A percentile compares a stretch with the other conserved stretches of the same genome.
Conservation (phyloP, 1,140 invertebrate species). For the Helicoverpa zea region DNA sequence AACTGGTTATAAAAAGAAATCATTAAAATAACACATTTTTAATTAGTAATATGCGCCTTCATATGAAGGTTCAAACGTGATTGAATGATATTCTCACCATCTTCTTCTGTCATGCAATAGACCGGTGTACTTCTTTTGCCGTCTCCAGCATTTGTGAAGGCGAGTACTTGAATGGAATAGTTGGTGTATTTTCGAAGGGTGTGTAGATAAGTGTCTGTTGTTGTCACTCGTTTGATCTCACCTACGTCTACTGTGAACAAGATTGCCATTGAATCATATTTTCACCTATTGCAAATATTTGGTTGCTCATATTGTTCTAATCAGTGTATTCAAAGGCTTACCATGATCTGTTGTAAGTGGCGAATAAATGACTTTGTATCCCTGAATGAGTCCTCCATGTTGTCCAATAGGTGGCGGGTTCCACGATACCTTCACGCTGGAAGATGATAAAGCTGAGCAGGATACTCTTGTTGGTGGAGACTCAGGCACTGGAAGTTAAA, state of each 20-base stretch:
- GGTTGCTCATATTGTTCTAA: too few relatives aligned
- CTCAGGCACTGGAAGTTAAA: constrained; percentile 88
- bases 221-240: constrained; percentile 93
- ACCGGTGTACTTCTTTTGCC: constrained; percentile 90
- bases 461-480: constrained; percentile 89
- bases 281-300: too few relatives aligned
- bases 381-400: constrained; percentile 92
- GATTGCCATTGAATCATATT: background rate
- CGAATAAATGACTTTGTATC: constrained; percentile 93
- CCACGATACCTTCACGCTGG: constrained; percentile 93
- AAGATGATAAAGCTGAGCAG: constrained; percentile 90
- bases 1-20: constrained; percentile 85
- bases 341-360: constrained; percentile 88
- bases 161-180: constrained; percentile 93
- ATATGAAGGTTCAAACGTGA: too few relatives aligned
- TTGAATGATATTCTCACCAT: constrained; percentile 84
- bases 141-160: constrained; percentile 92
- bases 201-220: constrained; percentile 91
- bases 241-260: constrained; percentile 84
- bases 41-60: too few relatives aligned
- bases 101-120: constrained; percentile 92
- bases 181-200: constrained; percentile 90
- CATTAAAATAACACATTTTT: background rate
- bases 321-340: constrained; percentile 43
- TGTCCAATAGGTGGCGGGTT: constrained; percentile 90